A percentile compares a stretch with the other conserved stretches of the same genome.
Conservation (phyloP, 2,113 vertebrate species). For the Bufo gargarizans region DNA sequence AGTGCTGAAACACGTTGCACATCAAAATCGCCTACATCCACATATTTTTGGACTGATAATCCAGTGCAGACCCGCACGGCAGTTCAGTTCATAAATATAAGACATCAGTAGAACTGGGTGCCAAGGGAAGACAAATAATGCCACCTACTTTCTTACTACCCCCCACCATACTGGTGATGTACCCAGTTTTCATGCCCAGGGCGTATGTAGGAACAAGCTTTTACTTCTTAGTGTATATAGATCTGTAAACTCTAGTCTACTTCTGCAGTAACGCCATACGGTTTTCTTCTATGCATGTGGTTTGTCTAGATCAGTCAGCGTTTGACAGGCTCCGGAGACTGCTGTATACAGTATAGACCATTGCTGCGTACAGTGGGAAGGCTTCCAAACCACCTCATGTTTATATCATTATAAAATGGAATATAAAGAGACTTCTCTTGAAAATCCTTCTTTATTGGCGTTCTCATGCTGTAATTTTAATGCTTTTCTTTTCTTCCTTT, state of each 20-base stretch:
- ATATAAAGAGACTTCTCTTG: slow-evolving; percentile 16
- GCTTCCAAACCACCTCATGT: slow-evolving; percentile 23
- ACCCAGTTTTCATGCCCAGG: too few species aligned
- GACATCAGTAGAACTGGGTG: too few species aligned
- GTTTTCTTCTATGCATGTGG: not conserved
- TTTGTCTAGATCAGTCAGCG: not conserved
- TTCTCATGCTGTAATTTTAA: slow-evolving; percentile 11
- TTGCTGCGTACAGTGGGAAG: not conserved
- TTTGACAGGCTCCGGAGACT: not conserved
- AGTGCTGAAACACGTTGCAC: too few species aligned
- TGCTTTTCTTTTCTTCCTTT: not conserved
- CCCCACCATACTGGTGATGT: too few species aligned
- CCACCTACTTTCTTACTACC: too few species aligned
- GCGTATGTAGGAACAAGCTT: not conserved
- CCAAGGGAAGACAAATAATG: too few species aligned
- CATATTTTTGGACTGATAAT: too few species aligned
- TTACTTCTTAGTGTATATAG: not conserved
- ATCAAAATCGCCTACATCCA: too few species aligned
- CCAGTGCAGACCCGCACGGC: too few species aligned
- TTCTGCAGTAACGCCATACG: not conserved
- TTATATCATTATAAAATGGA: slow-evolving; percentile 36
- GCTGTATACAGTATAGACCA: not conserved
- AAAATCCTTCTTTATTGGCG: slow-evolving; percentile 32
- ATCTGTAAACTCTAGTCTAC: not conserved
- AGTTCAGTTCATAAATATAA: too few species aligned